Evolutionary conservation across 1,140 invertebrate species (phyloP).

Genomic region (Caerostris extrusa): DNA sequence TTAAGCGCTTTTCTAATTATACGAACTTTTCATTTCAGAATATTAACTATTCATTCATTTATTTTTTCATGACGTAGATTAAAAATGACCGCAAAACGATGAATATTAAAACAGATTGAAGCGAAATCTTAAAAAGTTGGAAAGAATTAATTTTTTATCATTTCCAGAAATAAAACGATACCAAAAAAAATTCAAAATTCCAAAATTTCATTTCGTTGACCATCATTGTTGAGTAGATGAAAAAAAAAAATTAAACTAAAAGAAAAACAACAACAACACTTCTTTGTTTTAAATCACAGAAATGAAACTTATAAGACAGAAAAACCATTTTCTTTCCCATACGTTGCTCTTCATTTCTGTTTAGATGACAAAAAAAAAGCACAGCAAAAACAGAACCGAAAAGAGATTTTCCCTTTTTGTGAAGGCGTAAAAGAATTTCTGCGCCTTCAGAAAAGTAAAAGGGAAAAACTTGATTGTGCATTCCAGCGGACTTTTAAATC

Average conservation of each 20-base stretch:
- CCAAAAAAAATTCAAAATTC: background rate
- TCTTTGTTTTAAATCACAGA: background rate
- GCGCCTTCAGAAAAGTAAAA: slow-evolving; percentile 25
- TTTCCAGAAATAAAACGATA: background rate
- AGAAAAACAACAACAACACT: background rate
- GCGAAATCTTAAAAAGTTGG: too few relatives aligned
- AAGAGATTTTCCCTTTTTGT: background rate
- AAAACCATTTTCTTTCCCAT: background rate
- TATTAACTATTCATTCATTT: too few relatives aligned
- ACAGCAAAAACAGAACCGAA: background rate
- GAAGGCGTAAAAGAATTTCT: background rate
- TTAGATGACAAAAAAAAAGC: background rate
- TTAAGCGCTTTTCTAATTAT: too few relatives aligned
- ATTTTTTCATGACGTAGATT: too few relatives aligned
- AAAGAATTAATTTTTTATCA: background rate
- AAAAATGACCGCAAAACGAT: too few relatives aligned
- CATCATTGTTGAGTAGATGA: background rate
- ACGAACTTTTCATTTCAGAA: too few relatives aligned
- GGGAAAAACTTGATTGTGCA: slow-evolving; percentile 46
- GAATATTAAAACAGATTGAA: too few relatives aligned
- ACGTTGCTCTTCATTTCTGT: background rate
- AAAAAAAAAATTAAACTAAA: too few relatives aligned
- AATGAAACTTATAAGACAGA: background rate
- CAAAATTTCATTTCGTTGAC: background rate
- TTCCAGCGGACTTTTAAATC: slow-evolving; percentile 40